These are phyloP conservation scores for Zophobas atratus DNA, from an alignment of 1,140 invertebrate species.

Conservation along the genomic window DNA sequence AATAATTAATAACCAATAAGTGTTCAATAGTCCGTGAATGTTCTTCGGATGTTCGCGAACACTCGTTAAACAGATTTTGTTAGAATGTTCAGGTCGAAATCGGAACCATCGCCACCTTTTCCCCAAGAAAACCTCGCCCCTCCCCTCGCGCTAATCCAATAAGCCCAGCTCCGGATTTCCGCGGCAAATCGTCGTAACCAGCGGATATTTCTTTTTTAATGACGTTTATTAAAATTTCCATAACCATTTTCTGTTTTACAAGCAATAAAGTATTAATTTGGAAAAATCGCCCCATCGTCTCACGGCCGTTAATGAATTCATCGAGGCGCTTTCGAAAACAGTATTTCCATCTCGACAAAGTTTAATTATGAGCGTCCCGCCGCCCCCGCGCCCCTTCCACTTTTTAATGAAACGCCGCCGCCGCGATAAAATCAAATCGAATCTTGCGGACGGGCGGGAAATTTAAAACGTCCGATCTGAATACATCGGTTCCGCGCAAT, in stretches of 20 bases:
- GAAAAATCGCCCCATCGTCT: background rate
- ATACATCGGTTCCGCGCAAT: constrained; percentile 25
- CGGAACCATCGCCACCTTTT: too few species aligned
- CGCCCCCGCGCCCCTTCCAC: background rate
- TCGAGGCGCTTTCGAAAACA: background rate
- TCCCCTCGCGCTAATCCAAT: too few species aligned
- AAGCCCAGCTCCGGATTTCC: too few species aligned
- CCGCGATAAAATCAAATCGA: constrained; percentile 13
- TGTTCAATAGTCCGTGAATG: too few species aligned
- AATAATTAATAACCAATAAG: too few species aligned
- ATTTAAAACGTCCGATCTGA: constrained; percentile 36
- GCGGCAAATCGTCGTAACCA: too few species aligned
- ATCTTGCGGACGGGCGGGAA: constrained; percentile 4
- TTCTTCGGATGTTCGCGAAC: too few species aligned
- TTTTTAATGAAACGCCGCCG: constrained; percentile 7
- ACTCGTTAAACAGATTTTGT: too few species aligned
- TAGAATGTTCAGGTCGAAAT: too few species aligned
- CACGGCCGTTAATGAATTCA: constrained; percentile 14
- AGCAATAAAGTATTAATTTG: constrained; percentile 24
- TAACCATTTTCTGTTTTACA: constrained; percentile 19
- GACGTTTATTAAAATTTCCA: background rate
- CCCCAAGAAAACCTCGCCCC: too few species aligned
- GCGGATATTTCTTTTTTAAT: too few species aligned
- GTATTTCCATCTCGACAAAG: constrained; percentile 16
- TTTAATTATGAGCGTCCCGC: constrained; percentile 5